A percentile compares a stretch with the other conserved stretches of the same genome.
Evolutionary conservation across 2,113 vertebrate genomes (phyloP).

Genomic region (Phyllopteryx taeniolatus): DNA sequence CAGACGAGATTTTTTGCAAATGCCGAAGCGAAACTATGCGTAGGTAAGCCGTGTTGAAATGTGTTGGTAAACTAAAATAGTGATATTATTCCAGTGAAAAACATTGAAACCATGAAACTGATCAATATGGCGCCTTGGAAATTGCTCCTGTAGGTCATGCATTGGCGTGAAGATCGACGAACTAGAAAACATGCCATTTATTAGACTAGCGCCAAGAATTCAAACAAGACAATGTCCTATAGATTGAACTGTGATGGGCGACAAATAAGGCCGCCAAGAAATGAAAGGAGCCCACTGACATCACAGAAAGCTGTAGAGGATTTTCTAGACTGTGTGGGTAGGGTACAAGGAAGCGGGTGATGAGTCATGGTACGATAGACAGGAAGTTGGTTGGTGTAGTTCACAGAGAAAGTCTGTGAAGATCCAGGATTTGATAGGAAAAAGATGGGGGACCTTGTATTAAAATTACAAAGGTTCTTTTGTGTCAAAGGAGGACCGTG

Average conservation of each 20-base stretch:
- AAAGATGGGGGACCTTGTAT: slow-evolving; percentile 50
- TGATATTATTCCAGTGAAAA: too few species aligned
- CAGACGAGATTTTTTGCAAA: too few species aligned
- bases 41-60: too few species aligned
- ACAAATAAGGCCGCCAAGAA: slow-evolving; percentile 21
- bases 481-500: slow-evolving; percentile 49
- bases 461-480: slow-evolving; percentile 53
- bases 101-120: neutral
- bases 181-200: slow-evolving; percentile 34
- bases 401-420: slow-evolving; percentile 49
- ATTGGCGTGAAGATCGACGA: slow-evolving; percentile 20
- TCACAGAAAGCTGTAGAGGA: slow-evolving; percentile 40
- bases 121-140: neutral
- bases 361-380: slow-evolving; percentile 54
- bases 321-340: slow-evolving; percentile 38
- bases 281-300: slow-evolving; percentile 56
- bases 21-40: too few species aligned
- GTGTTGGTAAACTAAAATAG: too few species aligned
- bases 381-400: slow-evolving; percentile 53
- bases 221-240: slow-evolving; percentile 51
- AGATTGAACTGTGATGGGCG: slow-evolving; percentile 32
- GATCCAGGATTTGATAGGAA: slow-evolving; percentile 39
- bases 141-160: slow-evolving; percentile 19
- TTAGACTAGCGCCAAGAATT: slow-evolving; percentile 35
- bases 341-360: slow-evolving; percentile 41